Conservation (phyloP, 2,888 invertebrate genomes). For the Melitaea athalia region DNA sequence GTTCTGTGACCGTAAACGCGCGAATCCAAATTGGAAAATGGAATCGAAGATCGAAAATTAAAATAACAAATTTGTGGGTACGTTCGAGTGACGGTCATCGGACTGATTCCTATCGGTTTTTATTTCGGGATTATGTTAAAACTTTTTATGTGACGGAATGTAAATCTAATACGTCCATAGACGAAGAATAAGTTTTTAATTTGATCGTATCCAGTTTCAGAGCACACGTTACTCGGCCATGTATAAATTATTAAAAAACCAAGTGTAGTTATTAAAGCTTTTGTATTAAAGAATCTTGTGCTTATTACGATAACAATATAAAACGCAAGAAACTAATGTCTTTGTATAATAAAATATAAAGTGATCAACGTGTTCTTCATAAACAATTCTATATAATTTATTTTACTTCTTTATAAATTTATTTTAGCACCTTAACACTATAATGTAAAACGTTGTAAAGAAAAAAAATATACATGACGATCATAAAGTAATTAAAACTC, state of each 20-base stretch:
- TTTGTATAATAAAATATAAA: background rate
- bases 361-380: background rate
- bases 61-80: slow-evolving; percentile 76
- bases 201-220: background rate
- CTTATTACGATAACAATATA: slow-evolving; percentile 3
- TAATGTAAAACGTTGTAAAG: background rate
- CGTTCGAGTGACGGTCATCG: slow-evolving; percentile 65
- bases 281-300: background rate
- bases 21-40: slow-evolving; percentile 70
- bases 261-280: background rate
- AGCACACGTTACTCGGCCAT: background rate
- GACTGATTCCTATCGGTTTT: slow-evolving; percentile 67
- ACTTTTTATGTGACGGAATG: slow-evolving; percentile 13
- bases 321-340: background rate
- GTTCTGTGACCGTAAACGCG: slow-evolving; percentile 43
- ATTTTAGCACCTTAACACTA: slow-evolving; percentile 2
- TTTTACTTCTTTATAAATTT: background rate
- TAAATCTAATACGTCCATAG: background rate
- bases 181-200: background rate
- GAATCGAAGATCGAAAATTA: slow-evolving; percentile 66
- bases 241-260: background rate
- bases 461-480: background rate
- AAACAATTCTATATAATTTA: background rate
- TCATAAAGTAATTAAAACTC: slow-evolving; percentile 10
- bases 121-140: slow-evolving; percentile 46